These are phyloP conservation scores for Germaria angustata DNA, from an alignment of 2,888 invertebrate genomes.

Conservation along the genomic window DNA sequence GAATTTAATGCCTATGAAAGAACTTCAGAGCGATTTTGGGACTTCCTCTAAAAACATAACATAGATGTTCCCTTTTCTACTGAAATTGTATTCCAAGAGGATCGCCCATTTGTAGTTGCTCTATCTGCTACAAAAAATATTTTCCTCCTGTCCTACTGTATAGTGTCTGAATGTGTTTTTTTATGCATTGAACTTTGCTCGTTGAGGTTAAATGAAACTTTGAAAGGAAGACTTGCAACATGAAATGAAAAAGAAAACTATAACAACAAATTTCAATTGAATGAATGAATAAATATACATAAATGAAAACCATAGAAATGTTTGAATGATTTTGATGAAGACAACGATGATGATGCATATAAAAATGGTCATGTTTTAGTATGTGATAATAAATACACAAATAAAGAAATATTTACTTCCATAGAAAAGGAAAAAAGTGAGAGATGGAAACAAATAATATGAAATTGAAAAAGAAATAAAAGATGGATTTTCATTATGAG, in stretches of 20 bases:
- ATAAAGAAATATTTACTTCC: conserved; percentile 1
- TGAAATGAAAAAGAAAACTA: neutral
- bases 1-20: too few relatives aligned
- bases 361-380: conserved; percentile 42
- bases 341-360: conserved; percentile 43
- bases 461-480: neutral
- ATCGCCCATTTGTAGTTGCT: too few relatives aligned
- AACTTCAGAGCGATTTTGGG: too few relatives aligned
- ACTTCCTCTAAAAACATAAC: too few relatives aligned
- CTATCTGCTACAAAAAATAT: too few relatives aligned
- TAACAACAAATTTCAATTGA: conserved; percentile 53
- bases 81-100: too few relatives aligned
- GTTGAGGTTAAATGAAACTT: conserved; percentile 62
- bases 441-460: neutral
- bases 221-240: conserved; percentile 55
- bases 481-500: neutral
- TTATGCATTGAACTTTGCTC: conserved; percentile 56
- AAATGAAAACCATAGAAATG: conserved; percentile 62
- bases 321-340: conserved; percentile 40
- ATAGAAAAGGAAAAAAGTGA: neutral
- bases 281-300: conserved; percentile 54
- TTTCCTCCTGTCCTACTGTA: neutral
- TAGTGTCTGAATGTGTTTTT: conserved; percentile 2
- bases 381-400: conserved; percentile 48
- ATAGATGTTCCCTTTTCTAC: too few relatives aligned